Evolutionary conservation across 2,113 vertebrate genomes (phyloP), one percentile per base, ranked within the genome.

Genomic region (Toxotes chatareus): DNA sequence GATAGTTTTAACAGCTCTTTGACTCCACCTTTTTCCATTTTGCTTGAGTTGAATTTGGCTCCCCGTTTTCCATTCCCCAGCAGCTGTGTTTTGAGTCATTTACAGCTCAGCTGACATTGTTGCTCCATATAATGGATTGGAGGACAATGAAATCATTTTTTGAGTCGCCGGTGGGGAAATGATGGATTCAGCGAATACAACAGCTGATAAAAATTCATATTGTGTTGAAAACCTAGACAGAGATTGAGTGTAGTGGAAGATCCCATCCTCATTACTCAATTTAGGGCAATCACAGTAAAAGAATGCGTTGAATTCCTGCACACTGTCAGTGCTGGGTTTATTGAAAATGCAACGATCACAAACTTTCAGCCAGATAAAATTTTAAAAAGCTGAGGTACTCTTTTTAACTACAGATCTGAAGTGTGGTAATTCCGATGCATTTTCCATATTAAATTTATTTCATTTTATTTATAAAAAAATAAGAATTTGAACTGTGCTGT

Each of bases 21-120:
- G 59, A 80, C 87, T 78, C 85, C 86, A 89, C 83, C 88, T 83
- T 90, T 86, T 93, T 87, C 75, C 85, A 84, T 90, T 90, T 86
- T 80, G 76, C 80, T 85, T 8, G 65, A 90, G 73, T 77, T 86
- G 86, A 91, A 69, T 84, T 83, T 85, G 84, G 86, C 86, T 92
- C 76, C 76, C 21, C 13, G 61, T 84, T 93, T 92, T 82, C 86
- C 77, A 79, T 86, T 86, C 85, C 84, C 74, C 73, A 73, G 81
- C 88, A 94, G 94, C 90, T 93, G 92, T 86, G 83, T 88, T 93
- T 92, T 88, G 87, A 92, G 90, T 93, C 87, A 90, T 92, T 87
- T 91, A 81, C 89, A 80, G 79, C 76, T 86, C 71, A 91, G 85
- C 90, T 87, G 90, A 91, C 91, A 93, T 85, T 16, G 78, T 71